Percentiles rank a stretch among this genome's conserved stretches.
phyloP scores from a whole-genome alignment of 2,888 invertebrate genomes.

The Cerceris rybyensis region DNA sequence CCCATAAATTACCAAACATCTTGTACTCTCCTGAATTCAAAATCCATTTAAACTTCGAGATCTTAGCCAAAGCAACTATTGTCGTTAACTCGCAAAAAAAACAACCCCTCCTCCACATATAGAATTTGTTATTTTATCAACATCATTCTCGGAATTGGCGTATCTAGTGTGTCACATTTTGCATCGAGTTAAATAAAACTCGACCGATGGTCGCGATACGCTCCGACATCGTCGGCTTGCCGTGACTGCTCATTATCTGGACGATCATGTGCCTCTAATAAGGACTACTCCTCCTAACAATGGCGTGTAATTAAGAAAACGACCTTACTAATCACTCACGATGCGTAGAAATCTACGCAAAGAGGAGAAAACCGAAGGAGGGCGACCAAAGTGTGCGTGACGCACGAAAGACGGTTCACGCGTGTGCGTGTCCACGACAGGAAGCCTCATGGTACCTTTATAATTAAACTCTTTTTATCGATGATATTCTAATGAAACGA shows the following conservation, averaged over 20 bases:
- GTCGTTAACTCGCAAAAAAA: no score
- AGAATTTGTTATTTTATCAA: no score
- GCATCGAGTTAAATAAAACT: neutral
- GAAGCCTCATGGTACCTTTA: conserved; percentile 72
- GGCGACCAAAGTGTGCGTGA: conserved; percentile 64
- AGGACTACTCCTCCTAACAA: conserved; percentile 59
- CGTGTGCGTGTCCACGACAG: conserved; percentile 74
- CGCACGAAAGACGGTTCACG: conserved; percentile 76
- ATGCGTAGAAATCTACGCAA: conserved; percentile 58
- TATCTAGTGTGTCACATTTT: neutral
- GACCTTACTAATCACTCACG: conserved; percentile 72
- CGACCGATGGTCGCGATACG: neutral
- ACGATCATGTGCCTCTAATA: conserved; percentile 63
- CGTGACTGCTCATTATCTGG: conserved; percentile 52
- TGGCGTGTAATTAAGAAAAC: conserved; percentile 73
- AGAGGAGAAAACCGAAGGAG: conserved; percentile 14
- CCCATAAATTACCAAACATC: no score
- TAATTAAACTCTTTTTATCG: conserved; percentile 78
- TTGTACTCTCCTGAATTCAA: no score
- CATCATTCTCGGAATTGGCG: neutral
- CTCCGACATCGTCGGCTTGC: conserved; percentile 3
- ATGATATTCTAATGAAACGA: conserved; percentile 76
- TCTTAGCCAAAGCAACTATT: no score
- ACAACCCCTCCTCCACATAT: no score
- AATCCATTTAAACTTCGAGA: no score